These are phyloP conservation scores for Tichodroma muraria DNA, from an alignment of 2,113 vertebrate genomes.

Conservation along the genomic window DNA sequence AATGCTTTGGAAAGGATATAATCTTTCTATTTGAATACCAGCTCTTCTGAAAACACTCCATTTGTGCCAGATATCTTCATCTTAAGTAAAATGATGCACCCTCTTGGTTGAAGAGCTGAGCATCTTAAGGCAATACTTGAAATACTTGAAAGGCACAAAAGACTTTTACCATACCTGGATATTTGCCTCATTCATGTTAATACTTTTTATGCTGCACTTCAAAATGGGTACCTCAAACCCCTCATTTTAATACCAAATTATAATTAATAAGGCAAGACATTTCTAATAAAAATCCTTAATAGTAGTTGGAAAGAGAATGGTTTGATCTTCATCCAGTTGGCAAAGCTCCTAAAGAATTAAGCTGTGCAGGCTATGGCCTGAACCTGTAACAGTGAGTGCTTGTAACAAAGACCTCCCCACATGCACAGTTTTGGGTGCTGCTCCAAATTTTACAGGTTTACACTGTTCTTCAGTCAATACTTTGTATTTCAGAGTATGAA, in stretches of 20 bases:
- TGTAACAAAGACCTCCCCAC: not conserved
- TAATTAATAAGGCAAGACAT: not conserved
- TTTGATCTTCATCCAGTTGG: constrained; percentile 30
- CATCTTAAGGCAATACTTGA: not conserved
- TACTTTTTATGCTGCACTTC: not conserved
- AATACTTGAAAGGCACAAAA: not conserved
- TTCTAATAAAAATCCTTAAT: constrained; percentile 13
- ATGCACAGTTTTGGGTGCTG: not conserved
- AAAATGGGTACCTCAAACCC: not conserved
- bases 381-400: not conserved
- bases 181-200: not conserved
- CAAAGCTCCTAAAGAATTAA: not conserved
- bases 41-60: not conserved
- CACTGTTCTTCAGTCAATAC: not conserved
- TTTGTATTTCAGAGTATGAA: not conserved
- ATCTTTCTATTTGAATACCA: not conserved
- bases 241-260: constrained; percentile 16
- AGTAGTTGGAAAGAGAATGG: not conserved
- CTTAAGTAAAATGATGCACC: not conserved
- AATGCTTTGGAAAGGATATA: not conserved
- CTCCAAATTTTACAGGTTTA: not conserved
- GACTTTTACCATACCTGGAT: not conserved
- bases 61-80: not conserved
- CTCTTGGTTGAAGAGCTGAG: not conserved
- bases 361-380: not conserved